These are phyloP conservation scores for Nothobranchius kuhntae DNA, from an alignment of 2,113 vertebrate genomes.

Conservation along the genomic window DNA sequence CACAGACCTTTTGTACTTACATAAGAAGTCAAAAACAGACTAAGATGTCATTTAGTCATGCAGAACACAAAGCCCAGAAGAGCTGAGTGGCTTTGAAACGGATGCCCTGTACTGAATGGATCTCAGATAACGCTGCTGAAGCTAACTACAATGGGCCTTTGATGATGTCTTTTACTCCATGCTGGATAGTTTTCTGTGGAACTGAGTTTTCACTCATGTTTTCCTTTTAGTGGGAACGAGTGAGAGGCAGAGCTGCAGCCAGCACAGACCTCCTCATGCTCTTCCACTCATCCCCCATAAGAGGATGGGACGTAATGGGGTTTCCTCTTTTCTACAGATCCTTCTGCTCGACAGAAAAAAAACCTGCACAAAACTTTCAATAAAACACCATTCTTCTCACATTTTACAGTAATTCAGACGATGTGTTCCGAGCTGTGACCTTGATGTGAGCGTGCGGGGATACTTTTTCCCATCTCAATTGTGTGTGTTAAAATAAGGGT, in stretches of 20 bases:
- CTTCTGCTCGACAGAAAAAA: slow-evolving; percentile 63
- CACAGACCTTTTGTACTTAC: slow-evolving; percentile 12
- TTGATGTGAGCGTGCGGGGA: slow-evolving; percentile 43
- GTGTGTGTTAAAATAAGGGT: slow-evolving; percentile 23
- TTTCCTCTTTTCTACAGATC: slow-evolving; percentile 55
- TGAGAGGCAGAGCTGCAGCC: slow-evolving; percentile 49
- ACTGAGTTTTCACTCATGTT: slow-evolving; percentile 41
- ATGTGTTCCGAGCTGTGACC: slow-evolving; percentile 49
- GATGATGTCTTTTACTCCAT: slow-evolving; percentile 33
- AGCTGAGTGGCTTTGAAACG: slow-evolving; percentile 26
- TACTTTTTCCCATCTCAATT: slow-evolving; percentile 25
- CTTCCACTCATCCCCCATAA: slow-evolving; percentile 69
- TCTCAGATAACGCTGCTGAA: slow-evolving; percentile 31
- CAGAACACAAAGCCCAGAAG: slow-evolving; percentile 7
- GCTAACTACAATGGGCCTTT: slow-evolving; percentile 37
- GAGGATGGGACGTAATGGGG: slow-evolving; percentile 75
- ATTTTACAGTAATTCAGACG: slow-evolving; percentile 51
- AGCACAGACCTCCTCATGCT: slow-evolving; percentile 59
- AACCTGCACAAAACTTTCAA: slow-evolving; percentile 58
- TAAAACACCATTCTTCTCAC: slow-evolving; percentile 50
- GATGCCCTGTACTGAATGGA: slow-evolving; percentile 24
- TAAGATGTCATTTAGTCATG: slow-evolving; percentile 20
- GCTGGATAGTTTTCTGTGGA: slow-evolving; percentile 27
- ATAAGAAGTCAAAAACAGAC: slow-evolving; percentile 10
- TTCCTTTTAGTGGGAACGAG: slow-evolving; percentile 41